Evolutionary conservation across 2,113 vertebrate genomes (phyloP), one percentile per base, ranked within the genome.

Genomic region (Rhinichthys klamathensis): DNA sequence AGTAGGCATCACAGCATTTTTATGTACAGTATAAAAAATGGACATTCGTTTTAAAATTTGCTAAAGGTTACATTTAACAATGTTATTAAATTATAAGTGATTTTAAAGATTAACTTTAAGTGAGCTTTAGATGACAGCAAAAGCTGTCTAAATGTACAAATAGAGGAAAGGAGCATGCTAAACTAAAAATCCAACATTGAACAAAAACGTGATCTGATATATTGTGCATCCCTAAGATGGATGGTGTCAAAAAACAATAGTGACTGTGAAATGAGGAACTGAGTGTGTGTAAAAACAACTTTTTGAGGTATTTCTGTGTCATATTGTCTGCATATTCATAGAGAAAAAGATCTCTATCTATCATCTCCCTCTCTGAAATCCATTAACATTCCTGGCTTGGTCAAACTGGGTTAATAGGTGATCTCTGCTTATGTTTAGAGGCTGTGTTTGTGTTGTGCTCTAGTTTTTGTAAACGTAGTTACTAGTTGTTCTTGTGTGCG

Each of bases 341-440:
- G n/a, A 63, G 76, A 38, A 85, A 84, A 82, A 73, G n/a, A 87
- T 38, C 74, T 58, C 56, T n/a, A 87, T 38, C 72, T 87, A 38
- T 86, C 51, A 30, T 76, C 63, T 86, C 23, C 23, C 38, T 89
- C 73, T 84, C 46, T 63, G 35, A 69, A 21, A 56, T 58, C 35
- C 46, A 75, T 80, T 84, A 35, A 49, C 54, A 72, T 87, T 80
- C 77, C 86, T 90, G 35, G 85, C 85, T 92, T 85, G 83, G 41
- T 32, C 38, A 70, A 82, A 88, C 87, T n/a, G 21, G 60, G 46
- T 67, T 85, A 67, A 80, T 85, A 79, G 79, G 25, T 83, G 49
- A 72, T 67, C 25, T 30, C 67, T 27, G 82, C 41, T n/a, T 82
- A 72, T 81, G 85, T 89, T 70, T 76, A 41, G 15, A 75, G 35